Conservation (phyloP, 2,888 invertebrate genomes). For the Icerya purchasi region DNA sequence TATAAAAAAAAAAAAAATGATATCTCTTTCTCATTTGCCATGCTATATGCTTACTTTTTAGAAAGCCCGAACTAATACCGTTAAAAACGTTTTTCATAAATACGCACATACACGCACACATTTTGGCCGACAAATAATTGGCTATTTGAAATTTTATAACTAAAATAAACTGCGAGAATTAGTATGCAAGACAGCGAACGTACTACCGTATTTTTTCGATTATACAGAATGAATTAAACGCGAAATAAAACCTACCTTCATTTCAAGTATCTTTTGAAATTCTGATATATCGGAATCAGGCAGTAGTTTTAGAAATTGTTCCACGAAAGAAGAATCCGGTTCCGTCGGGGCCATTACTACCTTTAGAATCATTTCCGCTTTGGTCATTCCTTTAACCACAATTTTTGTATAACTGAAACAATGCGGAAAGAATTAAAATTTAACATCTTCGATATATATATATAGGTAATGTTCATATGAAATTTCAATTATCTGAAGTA, state of each 20-base stretch:
- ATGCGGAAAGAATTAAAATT: not conserved
- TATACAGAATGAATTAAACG: not conserved
- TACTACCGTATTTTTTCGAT: not conserved
- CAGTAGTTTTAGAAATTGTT: conserved; percentile 70
- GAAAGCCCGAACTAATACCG: too few relatives aligned
- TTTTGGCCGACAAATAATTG: too few relatives aligned
- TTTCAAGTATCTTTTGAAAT: conserved; percentile 82
- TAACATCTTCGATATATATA: too few relatives aligned
- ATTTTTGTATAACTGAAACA: conserved; percentile 30
- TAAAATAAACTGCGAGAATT: not conserved
- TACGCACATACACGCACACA: too few relatives aligned
- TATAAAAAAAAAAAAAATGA: not conserved
- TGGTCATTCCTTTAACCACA: conserved; percentile 77
- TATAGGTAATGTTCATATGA: too few relatives aligned
- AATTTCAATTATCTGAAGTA: too few relatives aligned
- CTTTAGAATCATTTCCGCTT: conserved; percentile 97
- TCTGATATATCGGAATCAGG: conserved; percentile 76
- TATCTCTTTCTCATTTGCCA: too few relatives aligned
- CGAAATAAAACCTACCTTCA: conserved; percentile 42
- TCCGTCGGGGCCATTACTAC: conserved; percentile 87
- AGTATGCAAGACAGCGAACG: not conserved
- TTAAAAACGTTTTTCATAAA: too few relatives aligned
- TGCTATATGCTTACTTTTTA: too few relatives aligned
- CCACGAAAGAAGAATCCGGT: conserved; percentile 53
- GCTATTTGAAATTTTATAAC: not conserved